phyloP scores from a whole-genome alignment of 2,888 invertebrate genomes.

The Halictus ligatus region DNA sequence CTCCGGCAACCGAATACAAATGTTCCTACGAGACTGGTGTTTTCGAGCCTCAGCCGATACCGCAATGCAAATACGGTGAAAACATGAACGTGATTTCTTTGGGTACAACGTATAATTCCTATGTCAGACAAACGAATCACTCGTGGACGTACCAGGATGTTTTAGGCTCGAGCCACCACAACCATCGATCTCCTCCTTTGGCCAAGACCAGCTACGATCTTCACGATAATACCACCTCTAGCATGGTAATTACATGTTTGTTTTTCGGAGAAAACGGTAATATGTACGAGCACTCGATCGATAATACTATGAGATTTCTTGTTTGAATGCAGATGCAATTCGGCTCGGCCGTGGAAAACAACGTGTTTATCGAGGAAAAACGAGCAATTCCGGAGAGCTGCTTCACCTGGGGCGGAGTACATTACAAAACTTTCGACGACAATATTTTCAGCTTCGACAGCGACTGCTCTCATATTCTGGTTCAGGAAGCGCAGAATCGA shows the following conservation, averaged over 20 bases:
- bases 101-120: slow-evolving; percentile 65
- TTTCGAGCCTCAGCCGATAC: slow-evolving; percentile 89
- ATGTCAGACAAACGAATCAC: slow-evolving; percentile 65
- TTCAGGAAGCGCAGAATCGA: slow-evolving; percentile 89
- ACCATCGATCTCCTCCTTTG: background rate
- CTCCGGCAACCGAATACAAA: slow-evolving; percentile 87
- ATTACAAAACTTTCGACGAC: slow-evolving; percentile 95
- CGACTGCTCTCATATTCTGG: slow-evolving; percentile 90
- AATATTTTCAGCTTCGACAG: slow-evolving; percentile 91
- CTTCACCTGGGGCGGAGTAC: slow-evolving; percentile 92
- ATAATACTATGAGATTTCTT: background rate
- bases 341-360: slow-evolving; percentile 4
- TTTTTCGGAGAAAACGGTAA: background rate
- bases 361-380: slow-evolving; percentile 65
- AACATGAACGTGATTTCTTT: slow-evolving; percentile 65
- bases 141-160: slow-evolving; percentile 68
- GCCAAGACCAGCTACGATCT: background rate
- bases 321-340: slow-evolving; percentile 19
- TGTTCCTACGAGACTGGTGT: slow-evolving; percentile 89
- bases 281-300: background rate
- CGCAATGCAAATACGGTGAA: slow-evolving; percentile 89
- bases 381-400: slow-evolving; percentile 89
- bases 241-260: slow-evolving; percentile 23
- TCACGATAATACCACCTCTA: slow-evolving; percentile 17
- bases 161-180: slow-evolving; percentile 16